Conservation (phyloP, 92 coral and sea anemone species). For the Porites evermanni region DNA sequence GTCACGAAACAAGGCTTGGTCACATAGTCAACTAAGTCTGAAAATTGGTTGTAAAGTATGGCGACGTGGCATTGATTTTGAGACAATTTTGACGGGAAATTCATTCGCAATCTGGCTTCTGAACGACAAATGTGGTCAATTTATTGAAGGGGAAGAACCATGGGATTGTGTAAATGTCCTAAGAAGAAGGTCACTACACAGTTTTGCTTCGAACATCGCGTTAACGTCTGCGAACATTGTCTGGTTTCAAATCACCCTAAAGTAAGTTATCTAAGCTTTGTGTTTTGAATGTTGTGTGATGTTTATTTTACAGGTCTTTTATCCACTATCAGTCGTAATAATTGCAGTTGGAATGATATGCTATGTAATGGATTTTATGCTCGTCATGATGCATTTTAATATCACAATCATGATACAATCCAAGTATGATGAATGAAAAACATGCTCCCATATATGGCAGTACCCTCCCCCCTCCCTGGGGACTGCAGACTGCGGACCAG, state of each 20-base stretch:
- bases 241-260: slow-evolving; percentile 89
- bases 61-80: slow-evolving; percentile 85
- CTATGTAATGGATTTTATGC: too few relatives aligned
- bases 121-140: background rate
- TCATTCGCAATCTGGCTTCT: background rate
- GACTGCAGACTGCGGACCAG: too few relatives aligned
- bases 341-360: background rate
- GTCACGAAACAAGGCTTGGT: background rate
- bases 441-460: too few relatives aligned
- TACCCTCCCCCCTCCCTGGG: too few relatives aligned
- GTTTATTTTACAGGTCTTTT: background rate
- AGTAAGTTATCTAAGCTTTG: slow-evolving; percentile 53
- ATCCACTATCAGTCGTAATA: background rate
- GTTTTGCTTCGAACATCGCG: slow-evolving; percentile 99
- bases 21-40: background rate
- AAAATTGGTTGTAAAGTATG: slow-evolving; percentile 43
- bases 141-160: slow-evolving; percentile 17
- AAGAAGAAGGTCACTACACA: slow-evolving; percentile 99
- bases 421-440: too few relatives aligned
- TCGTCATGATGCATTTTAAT: too few relatives aligned
- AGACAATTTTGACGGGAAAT: slow-evolving; percentile 6
- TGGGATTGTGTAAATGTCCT: slow-evolving; percentile 99
- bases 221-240: slow-evolving; percentile 97
- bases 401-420: too few relatives aligned
- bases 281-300: background rate